These are phyloP conservation scores for Cochlearius cochlearius DNA, from an alignment of 2,113 vertebrate species.

Conservation along the genomic window DNA sequence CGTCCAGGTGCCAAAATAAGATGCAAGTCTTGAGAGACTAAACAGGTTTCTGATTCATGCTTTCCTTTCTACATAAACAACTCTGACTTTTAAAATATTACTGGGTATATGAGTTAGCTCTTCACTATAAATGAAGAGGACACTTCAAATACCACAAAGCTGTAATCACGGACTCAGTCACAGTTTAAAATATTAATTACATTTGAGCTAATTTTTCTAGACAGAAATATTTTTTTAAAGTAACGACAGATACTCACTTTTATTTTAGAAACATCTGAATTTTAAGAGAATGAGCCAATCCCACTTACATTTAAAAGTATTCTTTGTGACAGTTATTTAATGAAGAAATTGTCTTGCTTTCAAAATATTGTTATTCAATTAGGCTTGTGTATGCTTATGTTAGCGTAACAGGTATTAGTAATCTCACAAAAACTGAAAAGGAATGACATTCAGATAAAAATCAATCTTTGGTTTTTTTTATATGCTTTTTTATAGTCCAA, in stretches of 20 bases:
- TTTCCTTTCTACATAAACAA: neutral
- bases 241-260: neutral
- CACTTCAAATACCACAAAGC: neutral
- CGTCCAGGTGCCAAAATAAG: neutral
- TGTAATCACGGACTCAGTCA: neutral
- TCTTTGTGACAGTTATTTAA: neutral
- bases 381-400: neutral
- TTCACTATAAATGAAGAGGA: neutral
- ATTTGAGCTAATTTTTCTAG: neutral
- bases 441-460: neutral
- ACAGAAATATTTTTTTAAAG: neutral
- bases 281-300: neutral
- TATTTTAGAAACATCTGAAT: neutral
- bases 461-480: rapidly evolving
- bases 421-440: neutral
- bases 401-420: neutral
- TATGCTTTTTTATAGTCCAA: neutral
- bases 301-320: neutral
- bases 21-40: neutral
- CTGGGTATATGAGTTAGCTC: neutral
- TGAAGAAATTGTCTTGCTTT: neutral
- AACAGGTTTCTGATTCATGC: neutral
- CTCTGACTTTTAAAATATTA: neutral
- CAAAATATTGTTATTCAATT: neutral
- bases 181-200: neutral